Conservation (phyloP, 2,888 invertebrate genomes). For the Tridacna gigas region DNA sequence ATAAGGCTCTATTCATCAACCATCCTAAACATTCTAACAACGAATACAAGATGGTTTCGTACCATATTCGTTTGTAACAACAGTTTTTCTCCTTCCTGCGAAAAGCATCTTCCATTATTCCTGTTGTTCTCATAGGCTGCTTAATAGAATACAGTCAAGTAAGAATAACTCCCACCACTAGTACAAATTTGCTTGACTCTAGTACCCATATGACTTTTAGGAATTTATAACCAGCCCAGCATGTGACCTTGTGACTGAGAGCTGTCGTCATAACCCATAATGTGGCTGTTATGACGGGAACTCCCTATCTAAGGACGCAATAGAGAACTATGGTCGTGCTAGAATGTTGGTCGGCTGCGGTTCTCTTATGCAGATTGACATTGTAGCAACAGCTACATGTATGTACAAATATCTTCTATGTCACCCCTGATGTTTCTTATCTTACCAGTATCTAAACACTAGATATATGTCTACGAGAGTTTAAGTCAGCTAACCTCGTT, state of each 20-base stretch:
- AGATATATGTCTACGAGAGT: too few species aligned
- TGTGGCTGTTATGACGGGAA: constrained; percentile 53
- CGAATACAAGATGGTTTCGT: constrained; percentile 26
- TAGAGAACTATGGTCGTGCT: constrained; percentile 51
- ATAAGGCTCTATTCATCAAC: too few species aligned
- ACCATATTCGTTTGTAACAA: constrained; percentile 32
- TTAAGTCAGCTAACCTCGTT: too few species aligned
- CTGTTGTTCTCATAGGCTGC: neutral
- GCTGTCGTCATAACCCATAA: constrained; percentile 58
- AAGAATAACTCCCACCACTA: constrained; percentile 14
- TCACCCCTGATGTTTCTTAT: too few species aligned
- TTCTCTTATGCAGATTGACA: constrained; percentile 39
- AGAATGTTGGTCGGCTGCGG: constrained; percentile 42
- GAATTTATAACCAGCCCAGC: constrained; percentile 55
- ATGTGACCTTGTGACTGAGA: constrained; percentile 50
- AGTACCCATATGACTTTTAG: constrained; percentile 56
- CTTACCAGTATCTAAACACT: too few species aligned
- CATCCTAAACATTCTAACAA: too few species aligned
- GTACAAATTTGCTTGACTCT: constrained; percentile 45
- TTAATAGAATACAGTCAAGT: neutral
- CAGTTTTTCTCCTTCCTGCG: constrained; percentile 16
- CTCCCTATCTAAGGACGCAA: constrained; percentile 58
- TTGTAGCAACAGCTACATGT: constrained; percentile 56
- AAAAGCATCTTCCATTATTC: constrained; percentile 5
- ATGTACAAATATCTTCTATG: too few species aligned